These are phyloP conservation scores for Andrena cerasifolii DNA, from an alignment of 1,140 invertebrate genomes.

Conservation along the genomic window DNA sequence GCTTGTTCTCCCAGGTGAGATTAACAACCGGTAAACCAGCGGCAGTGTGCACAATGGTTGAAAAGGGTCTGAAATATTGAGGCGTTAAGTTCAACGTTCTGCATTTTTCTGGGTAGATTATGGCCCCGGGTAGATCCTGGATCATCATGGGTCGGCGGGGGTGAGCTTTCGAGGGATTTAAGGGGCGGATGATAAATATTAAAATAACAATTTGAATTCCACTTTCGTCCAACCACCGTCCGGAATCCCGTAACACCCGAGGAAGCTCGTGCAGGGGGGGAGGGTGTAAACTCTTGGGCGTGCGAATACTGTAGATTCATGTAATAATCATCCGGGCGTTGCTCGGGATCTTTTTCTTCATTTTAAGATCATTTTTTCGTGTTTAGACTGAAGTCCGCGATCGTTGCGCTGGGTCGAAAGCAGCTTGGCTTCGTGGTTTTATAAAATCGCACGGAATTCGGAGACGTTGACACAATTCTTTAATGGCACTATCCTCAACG, in stretches of 20 bases:
- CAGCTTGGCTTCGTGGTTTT: too few relatives aligned
- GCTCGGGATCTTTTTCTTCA: slow-evolving; percentile 26
- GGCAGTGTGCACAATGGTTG: slow-evolving; percentile 23
- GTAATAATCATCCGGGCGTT: slow-evolving; percentile 68
- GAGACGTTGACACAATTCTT: too few relatives aligned
- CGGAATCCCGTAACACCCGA: slow-evolving; percentile 34
- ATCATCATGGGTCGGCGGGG: background rate
- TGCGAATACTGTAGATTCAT: slow-evolving; percentile 59
- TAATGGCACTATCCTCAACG: too few relatives aligned
- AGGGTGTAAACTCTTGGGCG: slow-evolving; percentile 13
- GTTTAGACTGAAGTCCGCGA: too few relatives aligned
- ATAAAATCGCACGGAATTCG: too few relatives aligned
- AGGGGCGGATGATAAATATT: slow-evolving; percentile 70
- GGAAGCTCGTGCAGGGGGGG: slow-evolving; percentile 25
- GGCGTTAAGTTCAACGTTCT: slow-evolving; percentile 58
- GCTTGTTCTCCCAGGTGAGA: background rate
- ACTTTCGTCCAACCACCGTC: slow-evolving; percentile 62
- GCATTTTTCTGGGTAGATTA: slow-evolving; percentile 62
- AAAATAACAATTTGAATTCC: slow-evolving; percentile 75
- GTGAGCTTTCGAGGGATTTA: slow-evolving; percentile 60
- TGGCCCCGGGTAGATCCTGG: slow-evolving; percentile 21
- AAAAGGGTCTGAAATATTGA: slow-evolving; percentile 57
- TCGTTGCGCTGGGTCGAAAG: too few relatives aligned
- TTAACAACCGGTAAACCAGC: slow-evolving; percentile 25
- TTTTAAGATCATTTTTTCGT: too few relatives aligned